Evolutionary conservation across 2,888 invertebrate genomes (phyloP).

Genomic region (Dilophus febrilis): DNA sequence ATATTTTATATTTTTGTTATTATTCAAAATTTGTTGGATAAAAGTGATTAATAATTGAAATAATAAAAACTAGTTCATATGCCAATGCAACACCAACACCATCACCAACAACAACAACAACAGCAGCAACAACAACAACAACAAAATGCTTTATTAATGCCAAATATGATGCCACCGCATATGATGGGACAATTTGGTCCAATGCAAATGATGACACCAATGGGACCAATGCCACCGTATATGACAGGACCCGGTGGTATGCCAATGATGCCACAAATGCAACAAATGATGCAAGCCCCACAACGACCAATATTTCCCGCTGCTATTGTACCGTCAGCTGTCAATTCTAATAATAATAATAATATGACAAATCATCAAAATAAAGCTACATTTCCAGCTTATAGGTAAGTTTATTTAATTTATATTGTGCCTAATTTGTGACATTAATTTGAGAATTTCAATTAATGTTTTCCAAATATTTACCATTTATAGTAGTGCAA

Average conservation of each 20-base stretch:
- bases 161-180: constrained; percentile 39
- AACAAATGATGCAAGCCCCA: constrained; percentile 39
- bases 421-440: constrained; percentile 7
- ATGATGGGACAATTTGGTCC: constrained; percentile 34
- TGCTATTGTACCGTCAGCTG: constrained; percentile 41
- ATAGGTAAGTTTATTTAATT: too few relatives aligned
- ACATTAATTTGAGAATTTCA: constrained; percentile 1
- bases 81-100: too few relatives aligned
- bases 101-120: too few relatives aligned
- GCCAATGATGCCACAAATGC: constrained; percentile 36
- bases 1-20: too few relatives aligned
- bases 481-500: constrained; percentile 42
- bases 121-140: too few relatives aligned
- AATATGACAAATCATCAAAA: constrained; percentile 35
- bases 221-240: constrained; percentile 56
- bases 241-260: constrained; percentile 47
- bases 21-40: too few relatives aligned
- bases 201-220: constrained; percentile 48
- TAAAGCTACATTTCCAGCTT: constrained; percentile 68
- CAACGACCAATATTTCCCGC: constrained; percentile 70
- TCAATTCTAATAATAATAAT: constrained; percentile 13
- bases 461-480: constrained; percentile 4
- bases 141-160: constrained; percentile 43
- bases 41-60: too few relatives aligned
- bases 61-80: too few relatives aligned